Base-by-base conservation (phyloP, 1,140 invertebrate species). In the Telenomus remus region DNA sequence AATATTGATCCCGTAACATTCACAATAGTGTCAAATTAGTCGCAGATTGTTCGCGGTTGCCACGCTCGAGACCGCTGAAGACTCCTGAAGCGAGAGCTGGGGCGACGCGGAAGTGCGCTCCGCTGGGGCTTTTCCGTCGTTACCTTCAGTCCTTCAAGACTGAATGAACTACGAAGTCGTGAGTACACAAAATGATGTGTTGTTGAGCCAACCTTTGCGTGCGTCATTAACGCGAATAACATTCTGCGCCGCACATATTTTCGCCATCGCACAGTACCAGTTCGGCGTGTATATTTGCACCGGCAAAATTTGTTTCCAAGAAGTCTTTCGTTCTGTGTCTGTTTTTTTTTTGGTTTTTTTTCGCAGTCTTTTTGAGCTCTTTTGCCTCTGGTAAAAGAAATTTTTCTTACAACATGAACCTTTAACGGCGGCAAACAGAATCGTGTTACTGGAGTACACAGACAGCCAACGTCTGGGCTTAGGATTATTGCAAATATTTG, bases 141-240 rank as follows among this genome's bases (percentile, higher is more conserved):
- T 55, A 33, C 69, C 42, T 57, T 4, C 15, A 74, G 70, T 27
- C 19, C 19, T 27, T 27, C 19, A 27, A 27, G 46, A 73, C 69
- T 72, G 43, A 65, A 72, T 59, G 66, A 68, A 60, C 42, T 64
- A 16, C 65, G 42, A 54, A 77, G 61, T 79, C 59, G 56, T 44
- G 50, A 47, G 57, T 46, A 60, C 55, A 12, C 73, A 73, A 65
- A 72, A 77, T 79, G 66, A 73, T 49, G 69, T 77, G 76, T 79
- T 79, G 76, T 80, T 66, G 66, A 69, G 51, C 43, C 66, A 49
- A 71, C 66, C 63, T 54, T 61, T 14, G 57, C 66, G 80, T 82
- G 80, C 84, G 79, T 84, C 79, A 73, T 55, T 63, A 51, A 46
- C 66, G 78, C 74, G 74, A 74, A 81, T 81, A 82, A 81, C 80